A percentile compares a stretch with the other conserved stretches of the same genome.
Conservation (phyloP, 2,888 invertebrate genomes). For the Scaptomyza tumidula region DNA sequence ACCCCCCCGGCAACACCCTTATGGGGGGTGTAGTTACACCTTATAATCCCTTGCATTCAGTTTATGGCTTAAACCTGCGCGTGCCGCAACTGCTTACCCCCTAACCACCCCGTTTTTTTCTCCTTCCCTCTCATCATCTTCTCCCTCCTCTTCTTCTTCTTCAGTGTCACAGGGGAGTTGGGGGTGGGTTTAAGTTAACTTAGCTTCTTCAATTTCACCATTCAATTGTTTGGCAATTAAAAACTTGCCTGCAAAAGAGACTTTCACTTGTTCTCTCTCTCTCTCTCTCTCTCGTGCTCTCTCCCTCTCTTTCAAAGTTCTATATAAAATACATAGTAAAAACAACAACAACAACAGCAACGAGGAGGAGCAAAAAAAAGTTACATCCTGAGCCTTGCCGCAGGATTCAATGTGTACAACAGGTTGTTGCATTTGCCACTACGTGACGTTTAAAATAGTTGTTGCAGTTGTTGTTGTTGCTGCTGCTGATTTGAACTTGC, state of each 20-base stretch:
- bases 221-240: constrained; percentile 74
- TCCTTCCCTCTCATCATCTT: not conserved
- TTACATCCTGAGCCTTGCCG: constrained; percentile 46
- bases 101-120: too few relatives aligned
- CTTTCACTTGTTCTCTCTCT: constrained; percentile 57
- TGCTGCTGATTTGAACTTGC: constrained; percentile 71
- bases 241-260: constrained; percentile 62
- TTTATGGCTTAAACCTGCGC: constrained; percentile 18
- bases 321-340: constrained; percentile 18
- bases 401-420: constrained; percentile 65
- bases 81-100: constrained; percentile 42
- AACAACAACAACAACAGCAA: constrained; percentile 5
- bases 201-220: constrained; percentile 43
- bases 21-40: constrained; percentile 40
- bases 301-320: constrained; percentile 7
- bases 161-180: not conserved
- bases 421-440: constrained; percentile 72
- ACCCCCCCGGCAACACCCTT: constrained; percentile 23
- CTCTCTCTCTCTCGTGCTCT: constrained; percentile 52
- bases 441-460: constrained; percentile 74
- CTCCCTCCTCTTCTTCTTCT: not conserved
- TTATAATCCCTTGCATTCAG: constrained; percentile 52
- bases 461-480: constrained; percentile 65
- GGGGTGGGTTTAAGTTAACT: constrained; percentile 8
- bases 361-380: constrained; percentile 17